A percentile compares a stretch with the other conserved stretches of the same genome.
These are phyloP conservation scores for Gorilla gorilla DNA, from an alignment of 2,113 vertebrate species.

Conservation along the genomic window DNA sequence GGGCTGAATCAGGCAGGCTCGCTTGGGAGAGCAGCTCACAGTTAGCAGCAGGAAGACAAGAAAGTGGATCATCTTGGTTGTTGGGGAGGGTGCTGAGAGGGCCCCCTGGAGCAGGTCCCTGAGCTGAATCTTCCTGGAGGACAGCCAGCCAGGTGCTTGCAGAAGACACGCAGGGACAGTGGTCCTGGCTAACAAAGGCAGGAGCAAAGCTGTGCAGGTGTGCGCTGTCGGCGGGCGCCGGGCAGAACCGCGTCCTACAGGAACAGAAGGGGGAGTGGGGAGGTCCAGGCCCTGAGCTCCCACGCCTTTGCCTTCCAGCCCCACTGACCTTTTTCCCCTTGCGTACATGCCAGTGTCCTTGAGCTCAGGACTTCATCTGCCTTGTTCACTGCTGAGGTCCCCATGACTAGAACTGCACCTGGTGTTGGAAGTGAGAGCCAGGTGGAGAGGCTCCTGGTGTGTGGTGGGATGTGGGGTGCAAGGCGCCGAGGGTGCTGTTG, in stretches of 20 bases:
- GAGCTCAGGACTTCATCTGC: background rate
- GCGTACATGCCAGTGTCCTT: accelerated
- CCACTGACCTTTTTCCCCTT: accelerated
- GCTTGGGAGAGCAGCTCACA: background rate
- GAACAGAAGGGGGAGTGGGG: background rate
- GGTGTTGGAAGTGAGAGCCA: background rate
- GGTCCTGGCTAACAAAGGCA: background rate
- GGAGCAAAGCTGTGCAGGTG: background rate
- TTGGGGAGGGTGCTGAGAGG: background rate
- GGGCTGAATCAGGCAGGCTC: accelerated
- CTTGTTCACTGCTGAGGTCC: accelerated
- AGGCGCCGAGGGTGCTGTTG: no score
- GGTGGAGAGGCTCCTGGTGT: background rate
- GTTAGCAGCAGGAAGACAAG: no score
- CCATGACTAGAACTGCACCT: accelerated
- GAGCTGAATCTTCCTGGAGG: background rate
- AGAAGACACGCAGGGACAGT: background rate
- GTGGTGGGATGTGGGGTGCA: accelerated
- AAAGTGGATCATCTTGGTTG: accelerated
- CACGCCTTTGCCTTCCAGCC: background rate
- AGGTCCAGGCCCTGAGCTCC: background rate
- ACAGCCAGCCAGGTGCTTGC: background rate
- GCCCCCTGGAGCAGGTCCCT: background rate
- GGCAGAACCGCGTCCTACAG: background rate
- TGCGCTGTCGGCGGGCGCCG: accelerated